Evolutionary conservation across 2,113 vertebrate genomes (phyloP).

Genomic region (Gymnobelideus leadbeateri): DNA sequence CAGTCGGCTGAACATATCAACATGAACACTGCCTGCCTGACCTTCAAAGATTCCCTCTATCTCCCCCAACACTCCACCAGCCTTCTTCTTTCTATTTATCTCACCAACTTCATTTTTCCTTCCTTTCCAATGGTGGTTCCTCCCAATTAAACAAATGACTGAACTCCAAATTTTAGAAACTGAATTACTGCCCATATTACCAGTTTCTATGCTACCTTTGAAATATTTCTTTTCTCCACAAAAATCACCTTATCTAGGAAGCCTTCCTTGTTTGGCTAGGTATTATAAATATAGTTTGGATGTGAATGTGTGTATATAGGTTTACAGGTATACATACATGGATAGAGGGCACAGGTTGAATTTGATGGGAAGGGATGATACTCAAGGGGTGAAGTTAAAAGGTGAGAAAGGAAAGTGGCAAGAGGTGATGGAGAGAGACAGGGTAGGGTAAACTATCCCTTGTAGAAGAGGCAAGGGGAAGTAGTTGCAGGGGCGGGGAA

Average conservation of each 20-base stretch:
- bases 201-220: background rate
- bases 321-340: too few species aligned
- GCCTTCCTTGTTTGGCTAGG: background rate
- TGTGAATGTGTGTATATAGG: too few species aligned
- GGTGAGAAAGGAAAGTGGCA: too few species aligned
- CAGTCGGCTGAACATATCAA: background rate
- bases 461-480: too few species aligned
- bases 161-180: background rate
- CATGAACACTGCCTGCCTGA: background rate
- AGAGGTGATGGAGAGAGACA: too few species aligned
- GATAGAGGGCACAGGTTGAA: too few species aligned
- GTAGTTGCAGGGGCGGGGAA: too few species aligned
- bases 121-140: background rate
- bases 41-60: background rate
- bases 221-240: background rate
- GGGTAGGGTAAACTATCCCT: too few species aligned
- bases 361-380: too few species aligned
- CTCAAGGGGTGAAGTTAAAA: too few species aligned
- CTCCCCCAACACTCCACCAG: background rate
- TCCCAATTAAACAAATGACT: background rate
- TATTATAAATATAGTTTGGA: background rate
- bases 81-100: background rate
- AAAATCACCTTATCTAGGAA: conserved; percentile 13
- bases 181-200: background rate
- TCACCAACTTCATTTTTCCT: background rate